phyloP scores from a whole-genome alignment of 2,113 vertebrate genomes.

The Pachypanchax playfairii region DNA sequence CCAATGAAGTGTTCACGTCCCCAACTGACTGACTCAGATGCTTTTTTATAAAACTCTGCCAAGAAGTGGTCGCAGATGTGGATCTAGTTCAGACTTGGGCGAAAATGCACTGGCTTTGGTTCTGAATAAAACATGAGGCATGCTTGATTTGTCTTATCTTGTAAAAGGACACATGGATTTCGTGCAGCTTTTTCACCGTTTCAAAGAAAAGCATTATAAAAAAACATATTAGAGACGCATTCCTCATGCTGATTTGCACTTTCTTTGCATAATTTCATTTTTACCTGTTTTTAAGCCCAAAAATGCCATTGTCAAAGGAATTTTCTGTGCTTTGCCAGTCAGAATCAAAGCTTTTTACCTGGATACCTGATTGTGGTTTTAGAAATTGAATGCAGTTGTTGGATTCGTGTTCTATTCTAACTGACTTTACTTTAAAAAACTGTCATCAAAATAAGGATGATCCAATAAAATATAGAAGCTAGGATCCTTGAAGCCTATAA shows the following conservation, averaged over 20 bases:
- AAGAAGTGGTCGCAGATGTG: conserved; percentile 48
- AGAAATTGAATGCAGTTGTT: background rate
- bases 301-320: background rate
- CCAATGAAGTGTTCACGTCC: conserved; percentile 30
- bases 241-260: conserved; percentile 5
- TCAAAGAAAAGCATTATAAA: conserved; percentile 12
- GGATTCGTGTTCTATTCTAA: background rate
- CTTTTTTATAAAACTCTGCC: conserved; percentile 18
- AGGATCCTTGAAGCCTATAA: too few relatives aligned
- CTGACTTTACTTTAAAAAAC: background rate
- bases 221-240: conserved; percentile 25
- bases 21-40: conserved; percentile 17
- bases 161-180: conserved; percentile 4
- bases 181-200: conserved; percentile 10
- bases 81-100: conserved; percentile 29
- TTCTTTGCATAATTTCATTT: conserved; percentile 35
- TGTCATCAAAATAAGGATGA: background rate
- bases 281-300: conserved; percentile 12
- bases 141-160: conserved; percentile 38
- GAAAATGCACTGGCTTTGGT: background rate
- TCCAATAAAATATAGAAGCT: background rate
- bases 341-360: conserved; percentile 1
- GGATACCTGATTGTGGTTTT: background rate
- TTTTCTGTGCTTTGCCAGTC: conserved; percentile 2
- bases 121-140: conserved; percentile 57